Conservation (phyloP, 2,113 vertebrate genomes). For the Planiliza haematocheilus region DNA sequence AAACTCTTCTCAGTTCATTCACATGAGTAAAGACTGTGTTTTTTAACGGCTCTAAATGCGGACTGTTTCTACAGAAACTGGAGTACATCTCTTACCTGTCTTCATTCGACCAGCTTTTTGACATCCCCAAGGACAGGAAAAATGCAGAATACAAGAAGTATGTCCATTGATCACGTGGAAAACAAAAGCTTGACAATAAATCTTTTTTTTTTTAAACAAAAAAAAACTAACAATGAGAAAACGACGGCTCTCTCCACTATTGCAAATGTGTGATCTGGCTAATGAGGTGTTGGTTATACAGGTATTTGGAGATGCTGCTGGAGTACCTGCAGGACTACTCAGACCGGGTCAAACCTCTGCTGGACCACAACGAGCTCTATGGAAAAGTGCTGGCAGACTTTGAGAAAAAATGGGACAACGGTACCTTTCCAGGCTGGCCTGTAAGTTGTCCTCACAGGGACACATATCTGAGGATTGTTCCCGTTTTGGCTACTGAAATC, state of each 20-base stretch:
- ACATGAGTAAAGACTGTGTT: accelerated
- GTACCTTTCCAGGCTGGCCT: slow-evolving; percentile 96
- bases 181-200: background rate
- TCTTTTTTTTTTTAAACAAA: no score
- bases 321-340: slow-evolving; percentile 98
- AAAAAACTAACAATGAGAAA: no score
- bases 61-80: slow-evolving; percentile 85
- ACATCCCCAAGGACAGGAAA: slow-evolving; percentile 97
- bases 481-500: background rate
- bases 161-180: slow-evolving; percentile 5
- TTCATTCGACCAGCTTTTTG: slow-evolving; percentile 98
- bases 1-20: background rate
- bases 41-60: background rate
- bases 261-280: no score
- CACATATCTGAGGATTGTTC: background rate
- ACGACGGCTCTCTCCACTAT: background rate
- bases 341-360: slow-evolving; percentile 93
- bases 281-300: slow-evolving; percentile 48
- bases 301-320: slow-evolving; percentile 97
- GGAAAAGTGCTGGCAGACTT: slow-evolving; percentile 94
- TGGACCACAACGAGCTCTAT: slow-evolving; percentile 98
- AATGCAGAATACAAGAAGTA: slow-evolving; percentile 97
- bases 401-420: slow-evolving; percentile 98
- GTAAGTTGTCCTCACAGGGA: slow-evolving; percentile 77
- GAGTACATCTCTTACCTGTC: slow-evolving; percentile 98